Base-by-base conservation (phyloP, 2,113 vertebrate species). In the Elgaria multicarinata region DNA sequence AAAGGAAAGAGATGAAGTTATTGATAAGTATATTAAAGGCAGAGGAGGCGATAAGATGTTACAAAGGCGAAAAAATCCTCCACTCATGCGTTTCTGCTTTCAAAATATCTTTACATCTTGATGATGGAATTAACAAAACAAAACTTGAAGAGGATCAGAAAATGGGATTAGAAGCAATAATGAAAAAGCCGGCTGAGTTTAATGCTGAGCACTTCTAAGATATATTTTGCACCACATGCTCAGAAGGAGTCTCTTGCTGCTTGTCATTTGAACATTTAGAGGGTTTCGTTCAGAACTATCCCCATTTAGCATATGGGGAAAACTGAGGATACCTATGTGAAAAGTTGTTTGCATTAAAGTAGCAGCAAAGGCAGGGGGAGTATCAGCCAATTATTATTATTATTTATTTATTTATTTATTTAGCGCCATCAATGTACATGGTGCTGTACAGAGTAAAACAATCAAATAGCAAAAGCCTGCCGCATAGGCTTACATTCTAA, bases 1-100 rank as follows among this genome's bases (percentile, higher is more conserved):
- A 84, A 89, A 95, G 90, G 91, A 86, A 95, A 13, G 77, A 96
- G 92, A 94, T 89, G 16, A 91, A 95, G 86, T 94, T 94, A 95
- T 78, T 78, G 90, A 87, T 96, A 97, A 94, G 85, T 85, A 39
- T 46, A 92, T n/a, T 7, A n/a, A 86, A 20, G 71, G 58, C 1
- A 36, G 39, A 83, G 42, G 67, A 50, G 26, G 69, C 2, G 1
- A 64, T 55, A 88, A 87, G 64, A 22, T 58, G 64, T 86, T 93
- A 85, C 53, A 64, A 93, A 94, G 36, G n/a, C 85, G 82, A 90
- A 84, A n/a, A 80, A 87, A 82, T 1, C 50, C 58, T 81, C 75
- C 0, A 55, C 13, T 1, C 85, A 33, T 71, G 28, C 71, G 82
- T 91, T 92, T 64, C 82, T 89, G 77, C 90, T 90, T 91, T 89